phyloP scores from a whole-genome alignment of 2,797 vertebrate genomes.

The Chloroceryle amazona region DNA sequence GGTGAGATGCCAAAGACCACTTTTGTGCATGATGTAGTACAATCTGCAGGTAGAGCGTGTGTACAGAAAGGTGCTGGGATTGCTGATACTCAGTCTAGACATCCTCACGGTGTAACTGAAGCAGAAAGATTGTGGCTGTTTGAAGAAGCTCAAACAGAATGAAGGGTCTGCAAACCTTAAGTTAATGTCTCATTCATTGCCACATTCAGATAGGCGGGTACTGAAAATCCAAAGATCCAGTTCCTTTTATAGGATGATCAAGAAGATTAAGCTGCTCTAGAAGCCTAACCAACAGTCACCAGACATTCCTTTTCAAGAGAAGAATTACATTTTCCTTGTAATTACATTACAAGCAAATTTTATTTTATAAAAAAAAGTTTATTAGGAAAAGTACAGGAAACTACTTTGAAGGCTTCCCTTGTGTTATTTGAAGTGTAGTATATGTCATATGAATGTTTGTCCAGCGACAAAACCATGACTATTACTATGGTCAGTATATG shows the following conservation, averaged over 20 bases:
- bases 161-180: not conserved
- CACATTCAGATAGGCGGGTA: not conserved
- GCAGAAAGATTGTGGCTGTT: not conserved
- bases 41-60: conserved; percentile 21
- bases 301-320: not conserved
- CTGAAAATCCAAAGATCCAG: not conserved
- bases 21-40: not conserved
- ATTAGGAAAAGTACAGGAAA: not conserved
- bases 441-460: not conserved
- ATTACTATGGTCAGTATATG: not conserved
- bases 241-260: not conserved
- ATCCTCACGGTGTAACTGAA: not conserved
- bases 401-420: not conserved
- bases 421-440: not conserved
- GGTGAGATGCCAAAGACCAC: not conserved
- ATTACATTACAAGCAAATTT: not conserved
- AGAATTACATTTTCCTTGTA: not conserved
- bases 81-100: not conserved
- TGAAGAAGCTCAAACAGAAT: not conserved
- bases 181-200: not conserved
- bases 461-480: not conserved
- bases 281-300: not conserved
- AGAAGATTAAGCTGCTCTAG: not conserved
- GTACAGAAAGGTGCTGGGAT: not conserved
- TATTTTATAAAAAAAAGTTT: not conserved